Percentiles rank a stretch among this genome's conserved stretches.
Evolutionary conservation across 2,113 vertebrate species (phyloP).

Genomic region (Sebastes fasciatus): DNA sequence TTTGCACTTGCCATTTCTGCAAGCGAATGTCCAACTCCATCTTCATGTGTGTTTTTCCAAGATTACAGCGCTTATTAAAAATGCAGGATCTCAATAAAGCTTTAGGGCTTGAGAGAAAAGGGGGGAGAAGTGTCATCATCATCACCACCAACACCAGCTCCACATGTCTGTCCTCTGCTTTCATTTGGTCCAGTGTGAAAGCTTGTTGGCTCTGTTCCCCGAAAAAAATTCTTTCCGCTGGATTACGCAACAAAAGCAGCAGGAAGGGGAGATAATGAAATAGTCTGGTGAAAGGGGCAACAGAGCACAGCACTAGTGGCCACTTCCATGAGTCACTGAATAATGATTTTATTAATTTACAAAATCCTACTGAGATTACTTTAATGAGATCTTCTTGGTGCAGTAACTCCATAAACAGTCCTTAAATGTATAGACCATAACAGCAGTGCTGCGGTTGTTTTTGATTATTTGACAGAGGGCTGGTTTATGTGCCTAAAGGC

Average conservation of each 20-base stretch:
- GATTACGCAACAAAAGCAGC: constrained; percentile 73
- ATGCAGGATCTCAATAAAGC: not conserved
- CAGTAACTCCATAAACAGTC: constrained; percentile 21
- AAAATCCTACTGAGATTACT: constrained; percentile 4
- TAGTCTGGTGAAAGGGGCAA: constrained; percentile 56
- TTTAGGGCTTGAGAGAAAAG: constrained; percentile 9
- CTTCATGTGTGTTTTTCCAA: not conserved
- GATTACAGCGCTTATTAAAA: constrained; percentile 5
- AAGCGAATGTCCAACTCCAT: not conserved
- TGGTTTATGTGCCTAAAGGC: constrained; percentile 5
- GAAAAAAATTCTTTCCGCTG: constrained; percentile 59
- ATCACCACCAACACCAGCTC: constrained; percentile 26
- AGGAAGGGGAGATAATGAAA: constrained; percentile 73
- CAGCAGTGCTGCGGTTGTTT: constrained; percentile 23
- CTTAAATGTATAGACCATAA: not conserved
- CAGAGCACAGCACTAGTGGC: constrained; percentile 52
- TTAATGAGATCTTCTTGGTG: constrained; percentile 17
- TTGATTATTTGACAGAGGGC: not conserved
- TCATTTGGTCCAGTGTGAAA: constrained; percentile 50
- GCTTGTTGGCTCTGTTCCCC: constrained; percentile 59
- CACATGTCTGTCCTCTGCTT: constrained; percentile 36
- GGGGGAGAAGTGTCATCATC: not conserved
- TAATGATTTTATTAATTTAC: constrained; percentile 52
- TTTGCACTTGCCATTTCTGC: constrained; percentile 2
- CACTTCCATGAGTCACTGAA: constrained; percentile 49